Percentiles rank a stretch among this genome's conserved stretches.
Conservation (phyloP, 1,140 invertebrate genomes). For the Magallana ariakensis region DNA sequence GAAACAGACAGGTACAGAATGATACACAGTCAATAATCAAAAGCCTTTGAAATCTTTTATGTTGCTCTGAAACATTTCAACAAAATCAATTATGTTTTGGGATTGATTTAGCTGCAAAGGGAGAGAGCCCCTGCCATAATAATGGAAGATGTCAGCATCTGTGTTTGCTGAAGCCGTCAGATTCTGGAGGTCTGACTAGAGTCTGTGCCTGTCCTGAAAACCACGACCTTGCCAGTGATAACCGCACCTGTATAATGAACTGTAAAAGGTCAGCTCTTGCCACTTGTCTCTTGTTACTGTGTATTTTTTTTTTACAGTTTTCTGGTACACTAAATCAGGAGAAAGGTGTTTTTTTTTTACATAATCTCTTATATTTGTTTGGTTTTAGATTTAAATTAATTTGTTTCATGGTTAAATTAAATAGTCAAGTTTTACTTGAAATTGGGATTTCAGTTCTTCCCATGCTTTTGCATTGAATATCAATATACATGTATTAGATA, state of each 20-base stretch:
- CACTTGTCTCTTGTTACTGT: too few relatives aligned
- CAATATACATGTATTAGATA: too few relatives aligned
- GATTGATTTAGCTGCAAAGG: not conserved
- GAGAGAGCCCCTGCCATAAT: conserved; percentile 81
- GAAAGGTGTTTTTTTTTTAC: too few relatives aligned
- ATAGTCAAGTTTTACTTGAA: too few relatives aligned
- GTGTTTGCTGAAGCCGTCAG: conserved; percentile 86
- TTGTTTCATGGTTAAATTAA: too few relatives aligned
- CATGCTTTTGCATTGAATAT: not conserved
- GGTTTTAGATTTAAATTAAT: too few relatives aligned
- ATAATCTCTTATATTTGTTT: too few relatives aligned
- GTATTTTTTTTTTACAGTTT: too few relatives aligned
- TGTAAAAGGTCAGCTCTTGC: conserved; percentile 83
- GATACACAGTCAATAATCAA: too few relatives aligned
- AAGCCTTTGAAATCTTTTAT: too few relatives aligned
- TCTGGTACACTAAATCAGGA: too few relatives aligned
- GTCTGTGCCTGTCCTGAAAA: conserved; percentile 91
- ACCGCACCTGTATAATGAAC: conserved; percentile 86
- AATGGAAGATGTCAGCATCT: conserved; percentile 84
- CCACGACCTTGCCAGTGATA: conserved; percentile 85
- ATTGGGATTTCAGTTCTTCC: not conserved
- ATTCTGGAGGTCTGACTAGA: conserved; percentile 19
- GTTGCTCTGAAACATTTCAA: not conserved
- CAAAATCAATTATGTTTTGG: too few relatives aligned
- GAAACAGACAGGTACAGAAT: conserved; percentile 83